These are phyloP conservation scores for Bicyclus anynana DNA, from an alignment of 1,140 invertebrate species.

Conservation along the genomic window DNA sequence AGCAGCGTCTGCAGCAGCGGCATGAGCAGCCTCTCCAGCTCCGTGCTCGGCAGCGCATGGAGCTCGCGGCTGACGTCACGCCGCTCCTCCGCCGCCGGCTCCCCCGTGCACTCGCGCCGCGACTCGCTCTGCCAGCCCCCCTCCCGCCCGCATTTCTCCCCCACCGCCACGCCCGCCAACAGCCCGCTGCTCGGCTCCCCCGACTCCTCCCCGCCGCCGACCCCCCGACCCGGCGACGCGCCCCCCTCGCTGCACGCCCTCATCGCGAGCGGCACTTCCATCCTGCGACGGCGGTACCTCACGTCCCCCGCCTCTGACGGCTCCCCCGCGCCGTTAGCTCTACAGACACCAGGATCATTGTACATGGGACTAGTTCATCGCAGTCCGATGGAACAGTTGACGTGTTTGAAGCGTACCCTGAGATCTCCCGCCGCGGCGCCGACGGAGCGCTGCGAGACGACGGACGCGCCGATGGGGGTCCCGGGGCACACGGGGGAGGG, in stretches of 20 bases:
- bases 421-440: constrained; percentile 63
- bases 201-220: constrained; percentile 87
- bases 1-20: constrained; percentile 78
- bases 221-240: constrained; percentile 85
- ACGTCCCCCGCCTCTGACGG: constrained; percentile 69
- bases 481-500: constrained; percentile 77
- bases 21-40: constrained; percentile 78
- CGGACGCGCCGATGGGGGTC: constrained; percentile 65
- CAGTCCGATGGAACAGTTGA: constrained; percentile 87
- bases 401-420: constrained; percentile 81
- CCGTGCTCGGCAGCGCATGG: constrained; percentile 78
- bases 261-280: constrained; percentile 85
- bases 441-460: constrained; percentile 48
- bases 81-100: constrained; percentile 82
- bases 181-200: constrained; percentile 68
- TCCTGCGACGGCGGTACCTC: constrained; percentile 80
- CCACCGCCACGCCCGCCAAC: constrained; percentile 79
- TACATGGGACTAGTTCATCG: constrained; percentile 77
- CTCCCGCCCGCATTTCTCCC: constrained; percentile 57
- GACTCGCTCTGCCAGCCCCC: constrained; percentile 80
- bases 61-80: constrained; percentile 66
- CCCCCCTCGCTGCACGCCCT: constrained; percentile 81
- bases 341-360: constrained; percentile 79
- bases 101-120: constrained; percentile 62
- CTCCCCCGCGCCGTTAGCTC: constrained; percentile 76